Conservation (phyloP, 2,797 vertebrate genomes). For the Peromyscus melanophrys region DNA sequence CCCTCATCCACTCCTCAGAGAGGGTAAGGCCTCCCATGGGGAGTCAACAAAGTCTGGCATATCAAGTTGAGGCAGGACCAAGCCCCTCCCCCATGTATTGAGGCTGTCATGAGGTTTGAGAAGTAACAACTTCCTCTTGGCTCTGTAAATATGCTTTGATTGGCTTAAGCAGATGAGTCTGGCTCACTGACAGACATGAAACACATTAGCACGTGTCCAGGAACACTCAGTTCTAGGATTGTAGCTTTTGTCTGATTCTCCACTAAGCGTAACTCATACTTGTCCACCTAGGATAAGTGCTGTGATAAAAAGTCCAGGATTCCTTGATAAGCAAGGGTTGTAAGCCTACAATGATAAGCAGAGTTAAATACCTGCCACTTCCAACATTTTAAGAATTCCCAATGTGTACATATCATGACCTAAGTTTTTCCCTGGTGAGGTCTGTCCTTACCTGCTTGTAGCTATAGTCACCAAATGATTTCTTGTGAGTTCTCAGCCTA, state of each 20-base stretch:
- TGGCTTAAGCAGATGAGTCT: conserved; percentile 40
- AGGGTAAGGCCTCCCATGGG: no score
- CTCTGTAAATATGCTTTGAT: conserved; percentile 5
- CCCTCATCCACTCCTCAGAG: no score
- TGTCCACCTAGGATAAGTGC: not conserved
- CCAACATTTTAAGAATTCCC: not conserved
- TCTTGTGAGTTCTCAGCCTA: not conserved
- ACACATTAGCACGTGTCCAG: not conserved
- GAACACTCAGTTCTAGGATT: not conserved
- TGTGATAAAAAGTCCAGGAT: not conserved
- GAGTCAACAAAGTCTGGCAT: no score
- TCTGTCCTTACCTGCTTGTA: not conserved
- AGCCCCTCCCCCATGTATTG: no score
- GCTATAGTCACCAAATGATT: not conserved
- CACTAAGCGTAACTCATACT: not conserved
- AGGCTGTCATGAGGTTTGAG: not conserved
- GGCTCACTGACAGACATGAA: not conserved
- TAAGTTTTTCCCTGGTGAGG: not conserved
- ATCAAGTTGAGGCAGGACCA: no score
- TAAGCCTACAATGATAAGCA: not conserved
- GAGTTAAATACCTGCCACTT: not conserved
- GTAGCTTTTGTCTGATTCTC: not conserved
- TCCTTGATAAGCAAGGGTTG: no score
- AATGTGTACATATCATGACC: not conserved
- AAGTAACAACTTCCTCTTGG: not conserved